Conservation (phyloP, 2,797 vertebrate species). For the Psittacula derbiana region DNA sequence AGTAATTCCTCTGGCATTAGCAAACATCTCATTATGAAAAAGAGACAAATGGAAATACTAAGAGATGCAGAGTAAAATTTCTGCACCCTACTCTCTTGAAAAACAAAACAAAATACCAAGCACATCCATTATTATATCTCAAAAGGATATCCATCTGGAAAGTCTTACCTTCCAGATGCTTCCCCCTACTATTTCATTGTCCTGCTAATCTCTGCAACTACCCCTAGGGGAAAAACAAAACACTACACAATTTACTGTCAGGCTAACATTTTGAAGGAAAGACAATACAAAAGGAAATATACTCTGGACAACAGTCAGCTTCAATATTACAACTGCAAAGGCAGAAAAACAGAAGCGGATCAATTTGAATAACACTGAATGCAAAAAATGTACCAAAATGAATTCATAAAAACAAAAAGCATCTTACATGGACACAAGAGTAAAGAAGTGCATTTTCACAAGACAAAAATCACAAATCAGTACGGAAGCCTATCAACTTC, state of each 20-base stretch:
- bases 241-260: neutral
- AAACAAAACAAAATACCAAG: neutral
- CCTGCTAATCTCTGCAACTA: constrained; percentile 3
- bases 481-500: neutral
- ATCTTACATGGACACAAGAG: neutral
- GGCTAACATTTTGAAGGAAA: neutral
- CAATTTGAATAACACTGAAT: neutral
- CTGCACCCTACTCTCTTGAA: neutral
- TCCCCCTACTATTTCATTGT: constrained; percentile 17
- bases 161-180: constrained; percentile 52
- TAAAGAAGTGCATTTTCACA: neutral
- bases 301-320: neutral
- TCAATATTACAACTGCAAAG: neutral
- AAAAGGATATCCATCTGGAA: constrained; percentile 51
- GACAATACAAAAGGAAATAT: neutral
- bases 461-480: neutral
- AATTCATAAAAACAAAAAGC: neutral
- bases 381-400: neutral
- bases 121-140: neutral
- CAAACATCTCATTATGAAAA: neutral
- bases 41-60: neutral
- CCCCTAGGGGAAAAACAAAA: constrained; percentile 2
- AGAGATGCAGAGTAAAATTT: neutral
- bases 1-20: neutral
- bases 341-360: neutral